Conservation (phyloP, 1,140 invertebrate species). For the Drosophila nannoptera region DNA sequence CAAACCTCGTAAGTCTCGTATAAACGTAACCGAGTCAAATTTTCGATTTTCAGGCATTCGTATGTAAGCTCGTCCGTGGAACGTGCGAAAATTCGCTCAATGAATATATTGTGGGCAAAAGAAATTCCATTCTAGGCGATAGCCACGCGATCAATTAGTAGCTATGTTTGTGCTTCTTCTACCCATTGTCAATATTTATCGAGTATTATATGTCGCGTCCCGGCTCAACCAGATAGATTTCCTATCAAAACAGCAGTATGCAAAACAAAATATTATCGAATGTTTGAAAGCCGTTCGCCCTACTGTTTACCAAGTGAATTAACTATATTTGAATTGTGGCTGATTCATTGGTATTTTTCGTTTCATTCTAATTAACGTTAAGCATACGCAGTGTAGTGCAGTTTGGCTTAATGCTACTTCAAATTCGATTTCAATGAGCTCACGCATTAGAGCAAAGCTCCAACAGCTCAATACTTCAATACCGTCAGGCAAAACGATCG, state of each 20-base stretch:
- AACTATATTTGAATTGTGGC: slow-evolving; percentile 63
- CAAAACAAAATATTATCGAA: slow-evolving; percentile 74
- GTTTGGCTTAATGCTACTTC: slow-evolving; percentile 31
- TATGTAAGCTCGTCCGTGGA: slow-evolving; percentile 19
- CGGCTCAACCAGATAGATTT: slow-evolving; percentile 45
- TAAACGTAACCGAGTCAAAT: not conserved
- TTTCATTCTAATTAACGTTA: slow-evolving; percentile 43
- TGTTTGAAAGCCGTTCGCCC: slow-evolving; percentile 62
- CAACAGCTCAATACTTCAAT: slow-evolving; percentile 49
- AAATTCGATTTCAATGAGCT: slow-evolving; percentile 44
- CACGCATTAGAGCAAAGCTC: slow-evolving; percentile 42
- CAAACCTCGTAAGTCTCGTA: not conserved
- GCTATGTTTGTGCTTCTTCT: slow-evolving; percentile 36
- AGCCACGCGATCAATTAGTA: slow-evolving; percentile 61
- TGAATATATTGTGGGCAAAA: slow-evolving; percentile 23
- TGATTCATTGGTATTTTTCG: slow-evolving; percentile 27
- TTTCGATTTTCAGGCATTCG: no score
- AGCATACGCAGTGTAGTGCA: slow-evolving; percentile 57
- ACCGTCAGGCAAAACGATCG: slow-evolving; percentile 43
- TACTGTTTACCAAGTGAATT: slow-evolving; percentile 55
- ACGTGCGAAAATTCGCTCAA: slow-evolving; percentile 64
- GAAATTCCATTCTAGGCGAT: slow-evolving; percentile 32
- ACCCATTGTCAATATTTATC: slow-evolving; percentile 49
- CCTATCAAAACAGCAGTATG: slow-evolving; percentile 41
- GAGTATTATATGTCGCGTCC: slow-evolving; percentile 11